Base-by-base conservation (phyloP, 2,797 vertebrate species). In the Holocentrus rufus region DNA sequence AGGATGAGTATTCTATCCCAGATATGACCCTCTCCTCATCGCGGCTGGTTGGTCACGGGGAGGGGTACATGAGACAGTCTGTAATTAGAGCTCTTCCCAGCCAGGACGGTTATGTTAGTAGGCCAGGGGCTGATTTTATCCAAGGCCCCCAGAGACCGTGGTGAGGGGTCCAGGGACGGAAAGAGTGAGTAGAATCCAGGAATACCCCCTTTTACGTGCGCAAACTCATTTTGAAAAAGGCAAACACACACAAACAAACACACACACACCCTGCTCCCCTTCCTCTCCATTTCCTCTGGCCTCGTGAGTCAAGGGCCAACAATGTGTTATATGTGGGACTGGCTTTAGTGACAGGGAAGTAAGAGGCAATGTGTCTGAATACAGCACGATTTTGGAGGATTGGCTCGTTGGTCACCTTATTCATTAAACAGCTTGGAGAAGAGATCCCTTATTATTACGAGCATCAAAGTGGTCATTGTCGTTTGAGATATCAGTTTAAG, bases 101-200 rank as follows among this genome's bases (percentile, higher is more conserved):
- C 23, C 22, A 14, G 15, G 23, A 27, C 15, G 14, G 4, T 46
- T 15, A 46, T 46, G 63, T 31, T 59, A 67, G 54, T 60, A 62
- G 66, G 62, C 55, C 64, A 55, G 50, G 58, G 8, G 23, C 68
- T 69, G 82, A 89, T 90, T 72, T 78, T 87, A 91, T 91, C 90
- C 69, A 53, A 2, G 2, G 56, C 74, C 47, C 50, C 42, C 66
- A 65, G 76, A 74, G 72, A 86, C 81, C 73, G 39, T n/a, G 25
- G 36, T 22, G 61, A 79, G 61, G 58, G 69, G 76, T 72, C 60
- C 72, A 20, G 58, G 76, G 71, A 63, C 73, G 27, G 81, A 69
- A 86, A 84, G 50, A 61, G 30, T 67, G 65, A 76, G 61, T 34
- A 27, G 65, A 42, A 79, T 78, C 59, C n/a, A 36, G 77, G 57